Evolutionary conservation across 2,113 vertebrate genomes (phyloP).

Genomic region (Phycodurus eques): DNA sequence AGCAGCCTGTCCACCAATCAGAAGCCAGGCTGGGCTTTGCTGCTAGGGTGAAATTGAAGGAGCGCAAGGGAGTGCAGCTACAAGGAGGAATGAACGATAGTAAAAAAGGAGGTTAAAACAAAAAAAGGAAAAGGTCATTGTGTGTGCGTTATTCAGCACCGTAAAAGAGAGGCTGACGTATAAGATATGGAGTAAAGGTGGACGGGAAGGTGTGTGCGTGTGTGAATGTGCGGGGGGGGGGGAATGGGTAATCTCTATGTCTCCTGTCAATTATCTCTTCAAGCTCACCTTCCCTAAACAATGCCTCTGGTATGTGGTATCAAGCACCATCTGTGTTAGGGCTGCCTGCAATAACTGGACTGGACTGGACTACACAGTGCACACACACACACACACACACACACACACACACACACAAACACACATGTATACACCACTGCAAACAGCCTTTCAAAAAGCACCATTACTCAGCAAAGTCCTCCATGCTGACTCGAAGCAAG

Average conservation of each 20-base stretch:
- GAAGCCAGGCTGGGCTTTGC: conserved; percentile 62
- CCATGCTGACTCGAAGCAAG: conserved; percentile 54
- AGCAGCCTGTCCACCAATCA: conserved; percentile 71
- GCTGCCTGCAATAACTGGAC: conserved; percentile 80
- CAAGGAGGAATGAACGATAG: conserved; percentile 17
- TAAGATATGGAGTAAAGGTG: conserved; percentile 56
- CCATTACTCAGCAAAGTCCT: conserved; percentile 50
- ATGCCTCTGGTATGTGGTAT: conserved; percentile 83
- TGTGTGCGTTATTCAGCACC: conserved; percentile 8
- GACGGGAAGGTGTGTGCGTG: conserved; percentile 43
- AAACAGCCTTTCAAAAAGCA: conserved; percentile 18
- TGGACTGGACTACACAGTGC: conserved; percentile 46
- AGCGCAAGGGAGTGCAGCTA: conserved; percentile 38
- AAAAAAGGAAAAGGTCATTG: conserved; percentile 23
- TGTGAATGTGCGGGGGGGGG: conserved; percentile 27
- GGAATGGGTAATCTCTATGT: conserved; percentile 60
- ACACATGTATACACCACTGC: conserved; percentile 1
- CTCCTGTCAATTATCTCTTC: conserved; percentile 79
- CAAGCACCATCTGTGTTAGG: conserved; percentile 79
- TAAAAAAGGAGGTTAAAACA: conserved; percentile 32
- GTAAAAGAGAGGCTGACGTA: conserved; percentile 44
- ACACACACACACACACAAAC: conserved; percentile 11
- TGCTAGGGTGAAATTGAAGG: conserved; percentile 77
- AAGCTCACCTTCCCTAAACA: conserved; percentile 76
- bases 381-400: conserved; percentile 17